Evolutionary conservation across 2,113 vertebrate species (phyloP).

Genomic region (Romanogobio albipinnatus): DNA sequence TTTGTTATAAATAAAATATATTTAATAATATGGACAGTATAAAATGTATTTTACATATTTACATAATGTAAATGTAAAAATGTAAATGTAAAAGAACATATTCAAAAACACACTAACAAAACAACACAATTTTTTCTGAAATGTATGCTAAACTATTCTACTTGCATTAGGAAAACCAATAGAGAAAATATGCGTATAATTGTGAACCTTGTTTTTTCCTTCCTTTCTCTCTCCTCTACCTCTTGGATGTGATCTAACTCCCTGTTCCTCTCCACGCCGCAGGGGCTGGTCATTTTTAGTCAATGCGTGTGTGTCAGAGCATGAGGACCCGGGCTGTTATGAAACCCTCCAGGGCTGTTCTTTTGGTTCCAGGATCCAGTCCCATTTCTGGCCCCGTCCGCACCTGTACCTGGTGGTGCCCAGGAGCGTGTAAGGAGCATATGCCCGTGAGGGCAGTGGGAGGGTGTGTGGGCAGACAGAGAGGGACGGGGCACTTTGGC

Average conservation of each 20-base stretch:
- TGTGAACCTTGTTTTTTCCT: not conserved
- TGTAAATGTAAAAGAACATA: no score
- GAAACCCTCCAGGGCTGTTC: conserved; percentile 35
- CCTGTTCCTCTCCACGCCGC: not conserved
- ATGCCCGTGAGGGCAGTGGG: conserved; percentile 38
- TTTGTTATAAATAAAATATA: not conserved
- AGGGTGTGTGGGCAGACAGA: not conserved
- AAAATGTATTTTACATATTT: not conserved
- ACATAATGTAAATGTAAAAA: no score
- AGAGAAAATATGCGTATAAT: not conserved
- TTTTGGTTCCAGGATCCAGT: conserved; percentile 18
- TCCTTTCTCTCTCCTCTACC: no score
- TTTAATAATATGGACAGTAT: not conserved
- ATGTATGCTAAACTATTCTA: not conserved
- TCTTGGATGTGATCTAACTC: not conserved
- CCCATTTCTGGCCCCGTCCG: not conserved
- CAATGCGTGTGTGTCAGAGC: conserved; percentile 27
- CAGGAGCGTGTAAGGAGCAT: not conserved
- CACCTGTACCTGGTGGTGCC: conserved; percentile 2
- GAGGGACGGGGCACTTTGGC: conserved; percentile 1
- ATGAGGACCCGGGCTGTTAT: conserved; percentile 34
- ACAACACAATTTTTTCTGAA: not conserved
- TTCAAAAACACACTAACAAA: not conserved
- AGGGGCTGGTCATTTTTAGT: conserved; percentile 1
- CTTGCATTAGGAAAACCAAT: not conserved